These are phyloP conservation scores for Calliopum simillimum DNA, from an alignment of 2,888 invertebrate genomes.

Conservation along the genomic window DNA sequence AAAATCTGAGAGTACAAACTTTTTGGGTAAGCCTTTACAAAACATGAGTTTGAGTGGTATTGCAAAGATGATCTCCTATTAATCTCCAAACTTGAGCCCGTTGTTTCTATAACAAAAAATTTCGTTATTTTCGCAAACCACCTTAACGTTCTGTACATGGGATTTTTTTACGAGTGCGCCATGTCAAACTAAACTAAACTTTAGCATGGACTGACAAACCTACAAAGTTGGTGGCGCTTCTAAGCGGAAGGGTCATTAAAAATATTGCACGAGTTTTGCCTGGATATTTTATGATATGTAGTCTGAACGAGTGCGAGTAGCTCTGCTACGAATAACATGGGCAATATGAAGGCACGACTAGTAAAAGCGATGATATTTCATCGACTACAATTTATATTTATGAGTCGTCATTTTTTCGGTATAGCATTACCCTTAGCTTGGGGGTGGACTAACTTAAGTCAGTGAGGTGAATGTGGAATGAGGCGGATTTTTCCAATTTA, in stretches of 20 bases:
- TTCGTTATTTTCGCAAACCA: too few relatives aligned
- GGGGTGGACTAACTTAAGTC: neutral
- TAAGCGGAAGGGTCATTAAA: conserved; percentile 55
- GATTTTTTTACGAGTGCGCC: conserved; percentile 15
- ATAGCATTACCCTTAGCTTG: conserved; percentile 10
- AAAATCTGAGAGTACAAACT: too few relatives aligned
- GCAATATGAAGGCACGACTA: neutral
- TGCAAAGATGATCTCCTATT: too few relatives aligned
- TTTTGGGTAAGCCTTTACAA: too few relatives aligned
- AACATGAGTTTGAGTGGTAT: too few relatives aligned
- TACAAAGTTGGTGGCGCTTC: conserved; percentile 9
- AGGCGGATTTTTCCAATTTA: conserved; percentile 22
- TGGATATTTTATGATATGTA: conserved; percentile 15
- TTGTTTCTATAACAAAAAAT: too few relatives aligned
- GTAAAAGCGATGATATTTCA: conserved; percentile 21
- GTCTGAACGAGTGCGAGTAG: neutral
- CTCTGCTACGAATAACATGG: neutral
- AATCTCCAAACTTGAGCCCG: too few relatives aligned
- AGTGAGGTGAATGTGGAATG: neutral
- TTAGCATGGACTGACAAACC: neutral
- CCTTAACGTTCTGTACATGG: conserved; percentile 20
- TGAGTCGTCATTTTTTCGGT: conserved; percentile 53
- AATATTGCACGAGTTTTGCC: conserved; percentile 41
- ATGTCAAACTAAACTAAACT: conserved; percentile 8
- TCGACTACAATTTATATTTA: conserved; percentile 47